Base-by-base conservation (phyloP, 2,888 invertebrate genomes). In the Lumbricus terrestris region DNA sequence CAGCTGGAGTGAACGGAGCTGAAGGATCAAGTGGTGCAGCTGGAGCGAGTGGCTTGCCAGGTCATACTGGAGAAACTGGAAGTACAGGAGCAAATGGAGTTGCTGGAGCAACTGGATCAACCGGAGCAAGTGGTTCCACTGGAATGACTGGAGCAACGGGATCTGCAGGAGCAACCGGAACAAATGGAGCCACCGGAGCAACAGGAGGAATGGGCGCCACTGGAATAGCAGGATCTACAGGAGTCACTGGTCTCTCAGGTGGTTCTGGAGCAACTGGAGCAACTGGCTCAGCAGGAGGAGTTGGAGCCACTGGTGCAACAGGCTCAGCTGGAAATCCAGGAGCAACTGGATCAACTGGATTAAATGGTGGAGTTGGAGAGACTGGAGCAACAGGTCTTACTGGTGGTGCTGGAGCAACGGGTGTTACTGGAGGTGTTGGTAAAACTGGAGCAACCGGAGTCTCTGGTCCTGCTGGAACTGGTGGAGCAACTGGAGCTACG, bases 331-430 rank as follows among this genome's bases (percentile, higher is more conserved):
- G 82, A n/a, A n/a, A 38, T n/a, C n/a, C n/a, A 29, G 89, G 69
- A 82, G 88, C 88, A 42, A 91, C 88, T 35, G 91, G 91, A 34
- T 40, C 40, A 33, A 90, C 91, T 37, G 91, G 90, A 18, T 23
- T 5, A n/a, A 38, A 29, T 15, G 90, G 90, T 38, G 29, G 23
- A 16, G 35, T 37, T 83, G 90, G 90, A 40, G 83, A 37, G 6
- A 85, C 47, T 35, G 90, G 90, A 85, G 20, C 83, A 18, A 38
- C 90, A 29, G 90, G 90, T 23, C 20, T n/a, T 15, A 33, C 16
- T 83, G 90, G 90, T 34, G 37, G 82, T 34, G 5, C 85, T 4
- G 85, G 88, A 34, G 38, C 88, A 20, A 88, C 88, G 5, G 88
- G 88, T 13, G 34, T 33, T 6, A 40, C 83, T 29, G 90, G 90